These are phyloP conservation scores for Clytia hemisphaerica DNA, from an alignment of 30 jellyfish, hydroid and myxozoan genomes.

Conservation along the genomic window DNA sequence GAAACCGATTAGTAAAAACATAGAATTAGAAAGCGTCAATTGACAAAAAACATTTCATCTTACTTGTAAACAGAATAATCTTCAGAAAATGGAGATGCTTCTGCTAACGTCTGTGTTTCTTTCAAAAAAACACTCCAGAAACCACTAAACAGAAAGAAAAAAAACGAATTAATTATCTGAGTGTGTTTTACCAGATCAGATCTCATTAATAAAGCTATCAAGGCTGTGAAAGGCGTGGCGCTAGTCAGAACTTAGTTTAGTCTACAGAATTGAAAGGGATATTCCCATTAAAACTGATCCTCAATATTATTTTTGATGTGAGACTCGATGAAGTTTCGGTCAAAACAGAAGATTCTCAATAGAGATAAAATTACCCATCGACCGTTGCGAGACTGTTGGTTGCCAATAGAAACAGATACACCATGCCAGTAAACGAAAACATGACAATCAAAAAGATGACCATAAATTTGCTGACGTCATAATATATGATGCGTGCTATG, in stretches of 20 bases:
- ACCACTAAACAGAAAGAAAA: slow-evolving; percentile 37
- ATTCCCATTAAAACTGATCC: too few species aligned
- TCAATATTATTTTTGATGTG: too few species aligned
- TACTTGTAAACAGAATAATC: slow-evolving; percentile 41
- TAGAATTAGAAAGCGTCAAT: too few species aligned
- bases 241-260: too few species aligned
- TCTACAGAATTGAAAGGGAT: too few species aligned
- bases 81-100: slow-evolving; percentile 65
- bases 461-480: slow-evolving; percentile 58
- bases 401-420: slow-evolving; percentile 63
- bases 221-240: too few species aligned
- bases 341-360: neutral
- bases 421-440: slow-evolving; percentile 72
- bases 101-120: slow-evolving; percentile 63
- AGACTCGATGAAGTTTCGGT: neutral
- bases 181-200: too few species aligned
- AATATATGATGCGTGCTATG: slow-evolving; percentile 39
- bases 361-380: neutral
- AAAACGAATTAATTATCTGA: too few species aligned
- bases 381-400: slow-evolving; percentile 5
- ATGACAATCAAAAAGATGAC: slow-evolving; percentile 42
- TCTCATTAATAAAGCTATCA: too few species aligned
- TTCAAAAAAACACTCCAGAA: slow-evolving; percentile 52
- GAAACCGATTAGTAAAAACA: too few species aligned
- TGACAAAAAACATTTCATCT: too few species aligned